Evolutionary conservation across 2,797 vertebrate species (phyloP).

Genomic region (Buceros bicornis): DNA sequence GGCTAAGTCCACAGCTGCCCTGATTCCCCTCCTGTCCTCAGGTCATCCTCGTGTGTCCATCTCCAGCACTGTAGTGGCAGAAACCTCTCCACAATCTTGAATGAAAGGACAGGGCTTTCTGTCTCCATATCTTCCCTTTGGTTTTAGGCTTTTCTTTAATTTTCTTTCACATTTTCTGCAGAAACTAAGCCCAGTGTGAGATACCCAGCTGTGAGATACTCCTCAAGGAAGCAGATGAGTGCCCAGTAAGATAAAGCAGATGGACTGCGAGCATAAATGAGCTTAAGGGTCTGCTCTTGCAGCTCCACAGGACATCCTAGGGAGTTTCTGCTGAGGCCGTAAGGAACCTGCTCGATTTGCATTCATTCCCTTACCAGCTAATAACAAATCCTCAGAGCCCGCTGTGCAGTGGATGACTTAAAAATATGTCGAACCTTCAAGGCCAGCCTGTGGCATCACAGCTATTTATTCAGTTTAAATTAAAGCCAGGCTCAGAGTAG

Average conservation of each 20-base stretch:
- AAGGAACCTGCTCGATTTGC: background rate
- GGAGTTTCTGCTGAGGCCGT: background rate
- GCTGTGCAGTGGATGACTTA: background rate
- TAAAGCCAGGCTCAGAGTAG: background rate
- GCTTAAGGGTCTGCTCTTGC: background rate
- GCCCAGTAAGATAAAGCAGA: background rate
- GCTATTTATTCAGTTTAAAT: background rate
- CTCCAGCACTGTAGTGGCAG: background rate
- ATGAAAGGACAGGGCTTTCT: background rate
- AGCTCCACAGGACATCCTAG: background rate
- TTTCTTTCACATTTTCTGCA: background rate
- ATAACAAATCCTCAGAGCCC: background rate
- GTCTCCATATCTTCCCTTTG: background rate
- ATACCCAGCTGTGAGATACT: background rate
- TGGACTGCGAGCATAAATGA: background rate
- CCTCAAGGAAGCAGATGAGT: background rate
- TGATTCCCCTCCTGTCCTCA: background rate
- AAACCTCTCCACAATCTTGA: background rate
- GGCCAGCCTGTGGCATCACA: background rate
- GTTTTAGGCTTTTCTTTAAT: background rate
- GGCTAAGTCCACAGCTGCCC: background rate
- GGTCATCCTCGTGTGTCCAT: background rate
- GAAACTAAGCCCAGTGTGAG: background rate
- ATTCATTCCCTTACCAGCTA: background rate
- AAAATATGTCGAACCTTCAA: background rate